Conservation (phyloP, 2,888 invertebrate genomes). For the Dicycla oo region DNA sequence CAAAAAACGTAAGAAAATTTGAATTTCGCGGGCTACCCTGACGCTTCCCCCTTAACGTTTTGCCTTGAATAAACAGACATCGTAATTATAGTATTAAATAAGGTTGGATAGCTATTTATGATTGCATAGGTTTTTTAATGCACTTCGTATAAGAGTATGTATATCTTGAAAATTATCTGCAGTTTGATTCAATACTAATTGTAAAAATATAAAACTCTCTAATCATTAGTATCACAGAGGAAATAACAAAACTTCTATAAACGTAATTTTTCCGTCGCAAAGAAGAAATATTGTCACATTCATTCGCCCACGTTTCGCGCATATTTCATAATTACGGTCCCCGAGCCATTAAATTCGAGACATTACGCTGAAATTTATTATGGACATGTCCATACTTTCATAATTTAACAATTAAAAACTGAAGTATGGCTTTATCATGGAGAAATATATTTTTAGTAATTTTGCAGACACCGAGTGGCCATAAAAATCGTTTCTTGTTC, state of each 20-base stretch:
- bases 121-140: no score
- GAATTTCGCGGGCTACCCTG: no score
- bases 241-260: slow-evolving; percentile 1
- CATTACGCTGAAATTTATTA: slow-evolving; percentile 48
- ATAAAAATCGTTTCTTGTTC: neutral
- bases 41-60: no score
- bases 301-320: slow-evolving; percentile 23
- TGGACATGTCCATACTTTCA: slow-evolving; percentile 21
- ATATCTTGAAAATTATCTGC: neutral
- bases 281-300: slow-evolving; percentile 28
- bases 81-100: slow-evolving; percentile 4
- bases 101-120: no score
- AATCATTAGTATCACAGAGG: neutral
- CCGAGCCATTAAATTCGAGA: slow-evolving; percentile 41
- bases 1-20: no score
- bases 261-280: neutral
- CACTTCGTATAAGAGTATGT: no score
- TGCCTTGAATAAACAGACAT: slow-evolving; percentile 44
- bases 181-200: neutral
- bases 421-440: slow-evolving; percentile 15
- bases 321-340: slow-evolving; percentile 50
- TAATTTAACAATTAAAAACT: slow-evolving; percentile 26
- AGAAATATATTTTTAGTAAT: neutral
- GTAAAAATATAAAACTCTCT: no score
- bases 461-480: neutral